Conservation (phyloP, 2,888 invertebrate genomes). For the Idaea biselata region DNA sequence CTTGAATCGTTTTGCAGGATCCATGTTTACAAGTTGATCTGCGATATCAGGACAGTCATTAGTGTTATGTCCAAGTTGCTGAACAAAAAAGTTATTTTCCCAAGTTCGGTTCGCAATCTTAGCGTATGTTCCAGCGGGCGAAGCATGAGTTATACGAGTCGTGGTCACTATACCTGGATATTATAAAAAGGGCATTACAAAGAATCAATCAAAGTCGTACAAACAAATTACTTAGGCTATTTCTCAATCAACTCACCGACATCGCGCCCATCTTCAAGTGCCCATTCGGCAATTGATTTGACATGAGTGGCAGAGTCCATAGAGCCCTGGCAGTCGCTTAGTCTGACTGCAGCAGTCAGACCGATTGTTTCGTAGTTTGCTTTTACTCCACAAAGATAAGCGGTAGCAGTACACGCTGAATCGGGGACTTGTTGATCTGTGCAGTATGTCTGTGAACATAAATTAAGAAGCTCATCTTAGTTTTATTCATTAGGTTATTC, state of each 20-base stretch:
- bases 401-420: slow-evolving; percentile 85
- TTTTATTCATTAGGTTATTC: no score
- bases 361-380: slow-evolving; percentile 58
- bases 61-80: slow-evolving; percentile 57
- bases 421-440: slow-evolving; percentile 84
- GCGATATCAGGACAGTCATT: slow-evolving; percentile 85
- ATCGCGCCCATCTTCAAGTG: slow-evolving; percentile 15
- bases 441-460: slow-evolving; percentile 69
- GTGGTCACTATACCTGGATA: slow-evolving; percentile 83
- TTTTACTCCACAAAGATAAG: slow-evolving; percentile 84
- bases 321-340: background rate
- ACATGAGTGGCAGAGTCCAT: background rate
- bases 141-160: slow-evolving; percentile 88
- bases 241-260: slow-evolving; percentile 1
- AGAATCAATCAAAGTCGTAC: no score
- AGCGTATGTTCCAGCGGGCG: slow-evolving; percentile 85
- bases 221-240: no score
- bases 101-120: slow-evolving; percentile 83
- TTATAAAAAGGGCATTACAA: no score
- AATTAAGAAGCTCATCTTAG: no score
- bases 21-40: slow-evolving; percentile 73
- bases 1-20: background rate
- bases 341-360: background rate
- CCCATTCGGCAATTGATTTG: slow-evolving; percentile 14
- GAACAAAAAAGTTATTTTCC: slow-evolving; percentile 83